Evolutionary conservation across 2,888 invertebrate genomes (phyloP).

Genomic region (Parascotia fuliginaria): DNA sequence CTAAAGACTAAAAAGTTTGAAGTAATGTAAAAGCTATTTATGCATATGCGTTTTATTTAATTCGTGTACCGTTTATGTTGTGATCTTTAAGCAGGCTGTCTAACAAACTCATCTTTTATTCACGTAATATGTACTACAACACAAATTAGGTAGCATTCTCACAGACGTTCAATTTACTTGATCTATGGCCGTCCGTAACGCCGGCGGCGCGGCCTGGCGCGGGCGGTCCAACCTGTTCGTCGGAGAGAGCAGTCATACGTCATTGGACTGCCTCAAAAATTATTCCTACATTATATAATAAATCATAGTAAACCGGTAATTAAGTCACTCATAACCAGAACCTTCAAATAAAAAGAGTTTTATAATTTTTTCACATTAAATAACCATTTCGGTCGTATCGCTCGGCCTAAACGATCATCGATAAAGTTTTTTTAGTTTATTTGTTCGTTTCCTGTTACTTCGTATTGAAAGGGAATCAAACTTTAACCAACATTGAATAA

Average conservation of each 20-base stretch:
- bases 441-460: conserved; percentile 48
- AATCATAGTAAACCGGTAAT: conserved; percentile 85
- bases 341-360: conserved; percentile 76
- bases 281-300: conserved; percentile 82
- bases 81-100: too few relatives aligned
- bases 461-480: conserved; percentile 39
- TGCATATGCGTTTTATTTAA: too few relatives aligned
- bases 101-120: too few relatives aligned
- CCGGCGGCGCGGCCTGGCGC: too few relatives aligned
- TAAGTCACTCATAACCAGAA: conserved; percentile 84
- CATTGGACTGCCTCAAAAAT: conserved; percentile 78
- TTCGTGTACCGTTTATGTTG: too few relatives aligned
- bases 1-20: too few relatives aligned
- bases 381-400: conserved; percentile 68
- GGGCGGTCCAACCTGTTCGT: conserved; percentile 74
- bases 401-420: conserved; percentile 71
- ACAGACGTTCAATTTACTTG: conserved; percentile 7
- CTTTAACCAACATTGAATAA: conserved; percentile 48
- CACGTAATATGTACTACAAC: not conserved
- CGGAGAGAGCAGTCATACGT: conserved; percentile 76
- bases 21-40: too few relatives aligned
- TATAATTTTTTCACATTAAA: conserved; percentile 83
- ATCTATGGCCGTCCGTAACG: conserved; percentile 60
- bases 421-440: conserved; percentile 55
- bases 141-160: not conserved